Percentiles rank a stretch among this genome's conserved stretches.
Evolutionary conservation across 2,113 vertebrate species (phyloP).

Genomic region (Elephas maximus): DNA sequence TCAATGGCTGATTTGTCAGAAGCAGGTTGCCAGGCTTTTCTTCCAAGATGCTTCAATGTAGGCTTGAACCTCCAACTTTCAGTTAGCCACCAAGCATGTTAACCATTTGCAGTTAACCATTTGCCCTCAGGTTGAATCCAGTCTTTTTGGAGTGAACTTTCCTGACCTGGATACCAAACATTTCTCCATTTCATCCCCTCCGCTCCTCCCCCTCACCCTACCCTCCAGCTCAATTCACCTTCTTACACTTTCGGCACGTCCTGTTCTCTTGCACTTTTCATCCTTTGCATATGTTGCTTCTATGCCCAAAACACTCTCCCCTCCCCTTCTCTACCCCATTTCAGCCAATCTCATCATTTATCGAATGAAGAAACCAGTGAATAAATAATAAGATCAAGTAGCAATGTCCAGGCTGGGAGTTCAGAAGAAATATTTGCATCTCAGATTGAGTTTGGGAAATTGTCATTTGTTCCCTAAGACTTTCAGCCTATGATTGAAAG

Average conservation of each 20-base stretch:
- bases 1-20: background rate
- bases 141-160: background rate
- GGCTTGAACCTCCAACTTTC: background rate
- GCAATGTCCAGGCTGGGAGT: background rate
- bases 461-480: background rate
- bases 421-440: background rate
- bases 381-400: background rate
- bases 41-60: background rate
- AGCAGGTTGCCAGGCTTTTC: background rate
- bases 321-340: rapidly evolving
- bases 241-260: background rate
- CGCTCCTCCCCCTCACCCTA: background rate
- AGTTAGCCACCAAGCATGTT: background rate
- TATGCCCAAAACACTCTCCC: background rate
- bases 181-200: background rate
- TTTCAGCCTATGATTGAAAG: background rate
- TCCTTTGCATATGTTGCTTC: background rate
- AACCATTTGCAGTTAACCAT: background rate
- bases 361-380: background rate
- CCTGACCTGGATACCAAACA: background rate
- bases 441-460: background rate
- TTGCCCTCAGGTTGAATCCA: background rate
- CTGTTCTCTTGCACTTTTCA: background rate
- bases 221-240: background rate
- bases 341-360: background rate